Conservation (phyloP, 2,797 vertebrate species). For the Hypotaenidia philippensis region DNA sequence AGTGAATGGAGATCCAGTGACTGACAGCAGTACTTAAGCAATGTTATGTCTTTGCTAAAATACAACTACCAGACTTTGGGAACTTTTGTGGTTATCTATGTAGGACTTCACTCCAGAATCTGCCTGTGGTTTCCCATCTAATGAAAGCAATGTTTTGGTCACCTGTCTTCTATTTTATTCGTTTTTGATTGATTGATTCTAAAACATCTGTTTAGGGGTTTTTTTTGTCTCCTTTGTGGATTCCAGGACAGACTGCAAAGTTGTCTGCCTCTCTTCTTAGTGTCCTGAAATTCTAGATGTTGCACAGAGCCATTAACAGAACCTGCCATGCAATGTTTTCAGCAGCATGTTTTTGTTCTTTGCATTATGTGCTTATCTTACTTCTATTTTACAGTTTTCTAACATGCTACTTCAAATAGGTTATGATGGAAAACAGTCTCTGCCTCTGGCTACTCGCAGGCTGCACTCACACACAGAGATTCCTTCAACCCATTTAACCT, state of each 20-base stretch:
- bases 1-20: background rate
- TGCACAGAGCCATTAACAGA: background rate
- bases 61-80: background rate
- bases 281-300: background rate
- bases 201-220: background rate
- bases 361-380: background rate
- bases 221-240: background rate
- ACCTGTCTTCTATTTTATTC: background rate
- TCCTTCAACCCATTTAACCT: background rate
- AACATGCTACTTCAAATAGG: background rate
- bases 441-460: background rate
- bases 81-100: background rate
- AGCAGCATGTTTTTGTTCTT: background rate
- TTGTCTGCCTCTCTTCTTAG: background rate
- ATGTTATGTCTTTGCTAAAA: background rate
- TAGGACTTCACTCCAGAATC: background rate
- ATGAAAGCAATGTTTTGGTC: background rate
- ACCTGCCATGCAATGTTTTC: background rate
- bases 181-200: background rate
- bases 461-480: background rate
- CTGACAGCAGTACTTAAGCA: background rate
- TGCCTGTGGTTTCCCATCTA: background rate
- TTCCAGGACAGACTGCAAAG: background rate
- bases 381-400: background rate
- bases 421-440: background rate